Base-by-base conservation (phyloP, 2,888 invertebrate genomes). In the Lamellibrachia satsuma region DNA sequence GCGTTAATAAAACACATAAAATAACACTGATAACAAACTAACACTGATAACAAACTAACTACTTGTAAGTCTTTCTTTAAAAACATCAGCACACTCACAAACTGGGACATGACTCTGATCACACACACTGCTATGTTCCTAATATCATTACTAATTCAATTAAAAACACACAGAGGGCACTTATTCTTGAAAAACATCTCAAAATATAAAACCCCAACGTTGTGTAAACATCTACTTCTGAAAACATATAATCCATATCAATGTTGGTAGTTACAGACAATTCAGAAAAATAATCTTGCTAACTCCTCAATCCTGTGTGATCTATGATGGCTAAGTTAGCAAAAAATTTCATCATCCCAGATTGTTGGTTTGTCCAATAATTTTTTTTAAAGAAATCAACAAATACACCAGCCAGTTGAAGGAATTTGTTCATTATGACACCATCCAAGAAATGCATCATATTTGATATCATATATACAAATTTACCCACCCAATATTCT, bases 1-100 rank as follows among this genome's bases (percentile, higher is more conserved):
- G 39, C 39, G 39, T 39, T 39, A 39, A 39, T 39, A 39, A 75
- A 75, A 75, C 75, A 75, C 75, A 75, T 75, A 75, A 75, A 75
- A 75, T 75, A 75, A 75, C 75, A 75, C 75, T n/a, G n/a, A 75
- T 75, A 75, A 75, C 75, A 75, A 75, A 75, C 75, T 75, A 75
- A 75, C 75, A 75, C 75, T n/a, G n/a, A 75, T 75, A 75, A 75
- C 75, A 75, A 75, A 75, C 75, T 75, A 75, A 75, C 75, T 75
- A 75, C 75, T 22, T 22, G 75, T 75, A 75, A 75, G 75, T 75
- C 75, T 75, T 75, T n/a, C n/a, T 75, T 75, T 22, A 75, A 75
- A 75, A 15, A 75, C 75, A 75, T 22, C 15, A 75, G 75, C n/a
- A 75, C 15, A 75, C 75, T 22, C 75, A 75, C 75, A 75, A 22